Percentiles rank a stretch among this genome's conserved stretches.
Evolutionary conservation across 2,113 vertebrate genomes (phyloP).

Genomic region (Emydura subglobosa): DNA sequence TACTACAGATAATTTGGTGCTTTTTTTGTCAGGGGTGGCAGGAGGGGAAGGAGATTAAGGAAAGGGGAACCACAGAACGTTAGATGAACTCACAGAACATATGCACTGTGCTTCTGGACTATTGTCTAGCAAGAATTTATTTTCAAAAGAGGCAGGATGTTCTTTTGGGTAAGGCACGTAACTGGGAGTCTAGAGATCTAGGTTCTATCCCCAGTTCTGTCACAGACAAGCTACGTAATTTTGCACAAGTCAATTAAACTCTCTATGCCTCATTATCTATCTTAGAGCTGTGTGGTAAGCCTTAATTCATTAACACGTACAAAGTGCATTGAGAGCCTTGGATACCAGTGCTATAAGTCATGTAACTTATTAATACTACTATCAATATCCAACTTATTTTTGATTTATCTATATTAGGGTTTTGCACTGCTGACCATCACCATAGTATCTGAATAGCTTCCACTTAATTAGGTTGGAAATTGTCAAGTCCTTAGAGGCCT

Average conservation of each 20-base stretch:
- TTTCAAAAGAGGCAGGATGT: fast-evolving
- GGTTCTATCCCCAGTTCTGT: background rate
- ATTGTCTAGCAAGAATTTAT: background rate
- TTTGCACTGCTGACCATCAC: background rate
- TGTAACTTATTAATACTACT: background rate
- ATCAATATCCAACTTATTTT: background rate
- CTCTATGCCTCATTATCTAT: background rate
- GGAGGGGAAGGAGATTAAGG: background rate
- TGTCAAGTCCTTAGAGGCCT: background rate
- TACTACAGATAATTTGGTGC: background rate
- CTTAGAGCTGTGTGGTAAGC: background rate
- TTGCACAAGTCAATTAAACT: background rate
- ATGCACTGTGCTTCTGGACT: fast-evolving
- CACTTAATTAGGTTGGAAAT: fast-evolving
- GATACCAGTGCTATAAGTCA: background rate
- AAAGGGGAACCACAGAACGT: background rate
- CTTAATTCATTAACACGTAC: background rate
- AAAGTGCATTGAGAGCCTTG: background rate
- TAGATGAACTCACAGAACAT: background rate
- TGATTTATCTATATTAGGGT: background rate
- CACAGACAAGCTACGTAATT: background rate
- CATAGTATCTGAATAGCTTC: fast-evolving
- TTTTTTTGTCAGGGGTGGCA: background rate
- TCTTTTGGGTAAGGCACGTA: background rate
- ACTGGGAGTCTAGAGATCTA: background rate